Evolutionary conservation across 1,140 invertebrate genomes (phyloP), one percentile per base, ranked within the genome.

Genomic region (Papilio polyxenes): DNA sequence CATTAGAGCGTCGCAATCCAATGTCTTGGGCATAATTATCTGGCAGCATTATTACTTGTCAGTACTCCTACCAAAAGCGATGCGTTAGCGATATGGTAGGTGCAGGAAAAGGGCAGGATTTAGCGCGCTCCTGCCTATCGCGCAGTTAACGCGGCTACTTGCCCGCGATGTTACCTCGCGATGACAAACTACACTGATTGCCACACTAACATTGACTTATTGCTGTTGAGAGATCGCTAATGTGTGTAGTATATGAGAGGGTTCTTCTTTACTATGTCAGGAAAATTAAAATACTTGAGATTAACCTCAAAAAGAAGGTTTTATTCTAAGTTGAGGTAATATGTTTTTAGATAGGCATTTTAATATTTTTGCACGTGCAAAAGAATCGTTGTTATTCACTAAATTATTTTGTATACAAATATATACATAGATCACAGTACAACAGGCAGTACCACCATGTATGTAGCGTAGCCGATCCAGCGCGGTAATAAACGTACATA

Each of bases 141-240:
- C 11, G 20, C 48, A 78, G 78, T 59, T 80, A 80, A 59, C 78
- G 37, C 56, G 59, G 59, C 78, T 69, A 79, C 78, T 48, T 65
- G 51, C 76, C 53, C 40, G 78, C 40, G 3, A 59, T 80, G 65
- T 79, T 53, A 20, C 78, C 13, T 59, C n/a, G 56, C 23, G 37
- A 17, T 80, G 78, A 80, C 56, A 65, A 65, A 80, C 56, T 17
- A n/a, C 59, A 20, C 56, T 20, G 78, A 80, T 80, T 80, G 49
- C 15, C 5, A n/a, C 40, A 65, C 56, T 44, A 69, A 65, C 78
- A 37, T 44, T 65, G 78, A 80, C 40, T 80, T 80, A 69, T 78
- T 48, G 10, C 6, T 53, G 20, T 23, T 20, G 20, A 2, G 20
- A 31, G 9, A 3, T 23, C 7, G 11, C 20, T 31, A 51, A 76